These are phyloP conservation scores for Erethizon dorsatum DNA, from an alignment of 2,797 vertebrate genomes.

Conservation along the genomic window DNA sequence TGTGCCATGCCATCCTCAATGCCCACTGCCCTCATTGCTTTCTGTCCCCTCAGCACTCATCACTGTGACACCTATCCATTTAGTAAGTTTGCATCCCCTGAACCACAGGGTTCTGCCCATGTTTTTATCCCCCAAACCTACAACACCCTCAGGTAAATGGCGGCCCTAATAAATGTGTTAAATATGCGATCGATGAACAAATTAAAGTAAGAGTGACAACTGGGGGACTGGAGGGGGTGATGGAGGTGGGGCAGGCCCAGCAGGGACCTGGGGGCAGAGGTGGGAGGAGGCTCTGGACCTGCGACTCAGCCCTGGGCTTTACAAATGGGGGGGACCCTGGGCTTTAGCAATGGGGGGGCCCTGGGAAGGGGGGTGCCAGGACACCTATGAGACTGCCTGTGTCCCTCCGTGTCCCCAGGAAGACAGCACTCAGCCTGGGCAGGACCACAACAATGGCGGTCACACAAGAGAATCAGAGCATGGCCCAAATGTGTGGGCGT, in stretches of 20 bases:
- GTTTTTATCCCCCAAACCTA: background rate
- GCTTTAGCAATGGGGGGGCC: too few relatives aligned
- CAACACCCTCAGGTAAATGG: background rate
- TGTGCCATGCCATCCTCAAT: background rate
- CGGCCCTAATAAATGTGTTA: background rate
- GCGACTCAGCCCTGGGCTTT: background rate
- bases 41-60: background rate
- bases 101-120: too few relatives aligned
- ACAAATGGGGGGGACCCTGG: background rate
- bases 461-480: too few relatives aligned
- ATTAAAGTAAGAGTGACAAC: background rate
- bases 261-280: background rate
- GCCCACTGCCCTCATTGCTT: background rate
- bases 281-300: too few relatives aligned
- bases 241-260: background rate
- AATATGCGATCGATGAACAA: background rate
- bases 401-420: rapidly evolving
- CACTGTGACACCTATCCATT: background rate
- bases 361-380: rapidly evolving
- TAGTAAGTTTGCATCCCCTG: background rate
- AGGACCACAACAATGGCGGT: rapidly evolving
- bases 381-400: background rate
- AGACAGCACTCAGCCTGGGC: rapidly evolving
- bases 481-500: background rate
- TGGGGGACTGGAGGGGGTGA: background rate